Conservation (phyloP, 2,888 invertebrate species). For the Apamea sordens region DNA sequence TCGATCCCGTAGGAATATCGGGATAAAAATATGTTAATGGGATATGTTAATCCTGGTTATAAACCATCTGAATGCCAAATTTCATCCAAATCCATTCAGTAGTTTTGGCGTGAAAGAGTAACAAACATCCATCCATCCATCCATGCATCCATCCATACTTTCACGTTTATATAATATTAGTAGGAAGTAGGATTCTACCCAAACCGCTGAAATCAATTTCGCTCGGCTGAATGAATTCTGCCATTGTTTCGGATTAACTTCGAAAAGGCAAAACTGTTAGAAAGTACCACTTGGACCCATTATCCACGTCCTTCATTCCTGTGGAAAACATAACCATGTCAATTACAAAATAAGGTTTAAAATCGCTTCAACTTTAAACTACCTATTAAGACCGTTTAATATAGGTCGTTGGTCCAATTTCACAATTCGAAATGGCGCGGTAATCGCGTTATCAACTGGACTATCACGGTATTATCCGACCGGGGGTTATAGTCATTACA, state of each 20-base stretch:
- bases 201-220: background rate
- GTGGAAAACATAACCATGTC: constrained; percentile 39
- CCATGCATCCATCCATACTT: no score
- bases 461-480: constrained; percentile 61
- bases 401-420: constrained; percentile 67
- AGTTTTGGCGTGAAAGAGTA: no score
- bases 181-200: no score
- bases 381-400: constrained; percentile 49
- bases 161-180: no score
- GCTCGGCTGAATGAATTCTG: background rate
- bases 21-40: no score
- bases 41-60: no score
- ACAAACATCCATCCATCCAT: no score
- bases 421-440: constrained; percentile 62
- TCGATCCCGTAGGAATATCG: no score
- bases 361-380: constrained; percentile 30
- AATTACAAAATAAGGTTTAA: constrained; percentile 39
- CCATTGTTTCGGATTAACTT: constrained; percentile 20
- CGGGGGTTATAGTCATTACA: constrained; percentile 58
- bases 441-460: constrained; percentile 66
- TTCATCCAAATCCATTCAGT: no score
- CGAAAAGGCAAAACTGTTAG: constrained; percentile 15
- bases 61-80: no score
- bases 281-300: constrained; percentile 21
- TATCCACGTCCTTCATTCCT: constrained; percentile 34